phyloP scores from a whole-genome alignment of 2,797 vertebrate species.

The Ctenopoma kingsleyae region DNA sequence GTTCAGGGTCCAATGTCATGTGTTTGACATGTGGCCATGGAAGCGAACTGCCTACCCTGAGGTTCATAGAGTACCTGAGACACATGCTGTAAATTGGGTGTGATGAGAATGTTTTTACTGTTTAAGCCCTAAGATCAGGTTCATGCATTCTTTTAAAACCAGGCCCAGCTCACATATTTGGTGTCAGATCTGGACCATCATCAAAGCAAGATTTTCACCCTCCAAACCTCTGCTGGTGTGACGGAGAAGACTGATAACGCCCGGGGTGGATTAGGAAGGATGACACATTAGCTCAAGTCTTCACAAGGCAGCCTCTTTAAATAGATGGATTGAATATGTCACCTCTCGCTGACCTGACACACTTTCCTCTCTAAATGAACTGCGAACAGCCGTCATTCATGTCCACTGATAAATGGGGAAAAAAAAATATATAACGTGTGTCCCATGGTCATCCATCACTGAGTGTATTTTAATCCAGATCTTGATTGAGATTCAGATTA shows the following conservation, averaged over 20 bases:
- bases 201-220: background rate
- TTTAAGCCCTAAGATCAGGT: slow-evolving; percentile 1
- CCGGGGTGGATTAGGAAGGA: slow-evolving; percentile 66
- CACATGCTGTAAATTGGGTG: background rate
- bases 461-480: background rate
- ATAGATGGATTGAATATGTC: slow-evolving; percentile 35
- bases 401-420: background rate
- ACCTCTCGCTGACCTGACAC: slow-evolving; percentile 34
- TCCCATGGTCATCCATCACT: background rate
- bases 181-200: background rate
- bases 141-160: background rate
- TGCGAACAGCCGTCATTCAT: background rate
- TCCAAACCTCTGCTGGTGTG: slow-evolving; percentile 36
- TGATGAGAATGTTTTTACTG: background rate
- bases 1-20: no score
- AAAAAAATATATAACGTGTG: background rate
- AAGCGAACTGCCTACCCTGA: no score
- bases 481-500: slow-evolving; percentile 1
- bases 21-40: no score
- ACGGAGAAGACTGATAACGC: slow-evolving; percentile 59
- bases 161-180: slow-evolving; percentile 1
- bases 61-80: no score
- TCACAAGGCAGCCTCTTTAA: slow-evolving; percentile 46
- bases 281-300: slow-evolving; percentile 20
- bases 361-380: background rate